Percentiles rank a stretch among this genome's conserved stretches.
Evolutionary conservation across 2,888 invertebrate species (phyloP).

Genomic region (Drosophila borborema): DNA sequence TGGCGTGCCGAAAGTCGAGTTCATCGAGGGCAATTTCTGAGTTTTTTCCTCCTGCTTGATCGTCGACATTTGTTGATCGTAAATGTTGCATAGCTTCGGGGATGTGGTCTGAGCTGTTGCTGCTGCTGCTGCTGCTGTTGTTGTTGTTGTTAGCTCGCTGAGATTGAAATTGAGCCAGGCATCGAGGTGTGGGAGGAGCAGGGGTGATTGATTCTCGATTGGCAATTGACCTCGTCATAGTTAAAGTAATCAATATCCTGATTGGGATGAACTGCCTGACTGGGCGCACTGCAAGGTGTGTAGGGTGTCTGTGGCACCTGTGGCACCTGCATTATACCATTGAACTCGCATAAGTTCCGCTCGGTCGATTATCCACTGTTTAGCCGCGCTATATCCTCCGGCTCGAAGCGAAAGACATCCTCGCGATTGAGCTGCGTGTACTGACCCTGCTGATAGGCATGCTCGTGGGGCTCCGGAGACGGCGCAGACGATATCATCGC

Average conservation of each 20-base stretch:
- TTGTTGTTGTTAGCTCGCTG: constrained; percentile 65
- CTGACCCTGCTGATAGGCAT: constrained; percentile 73
- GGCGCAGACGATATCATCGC: constrained; percentile 69
- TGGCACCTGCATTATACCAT: constrained; percentile 51
- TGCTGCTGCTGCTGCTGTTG: constrained; percentile 34
- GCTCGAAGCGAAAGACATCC: constrained; percentile 85
- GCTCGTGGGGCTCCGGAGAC: constrained; percentile 39
- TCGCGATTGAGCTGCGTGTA: constrained; percentile 73
- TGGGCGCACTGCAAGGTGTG: constrained; percentile 62
- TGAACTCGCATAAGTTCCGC: constrained; percentile 40
- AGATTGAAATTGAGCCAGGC: constrained; percentile 84
- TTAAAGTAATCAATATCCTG: constrained; percentile 85
- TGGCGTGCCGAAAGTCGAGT: constrained; percentile 83
- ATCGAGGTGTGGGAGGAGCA: constrained; percentile 85
- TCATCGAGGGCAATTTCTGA: constrained; percentile 83
- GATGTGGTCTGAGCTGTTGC: constrained; percentile 42
- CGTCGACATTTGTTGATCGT: constrained; percentile 38
- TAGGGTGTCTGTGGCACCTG: constrained; percentile 68
- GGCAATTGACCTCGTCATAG: constrained; percentile 85
- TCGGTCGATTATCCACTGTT: constrained; percentile 48
- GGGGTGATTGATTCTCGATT: constrained; percentile 85
- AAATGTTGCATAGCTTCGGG: constrained; percentile 74
- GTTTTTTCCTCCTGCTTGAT: constrained; percentile 33
- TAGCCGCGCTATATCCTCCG: constrained; percentile 85
- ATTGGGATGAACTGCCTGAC: constrained; percentile 64